These are phyloP conservation scores for Anoplophora glabripennis DNA, from an alignment of 1,140 invertebrate genomes.

Conservation along the genomic window DNA sequence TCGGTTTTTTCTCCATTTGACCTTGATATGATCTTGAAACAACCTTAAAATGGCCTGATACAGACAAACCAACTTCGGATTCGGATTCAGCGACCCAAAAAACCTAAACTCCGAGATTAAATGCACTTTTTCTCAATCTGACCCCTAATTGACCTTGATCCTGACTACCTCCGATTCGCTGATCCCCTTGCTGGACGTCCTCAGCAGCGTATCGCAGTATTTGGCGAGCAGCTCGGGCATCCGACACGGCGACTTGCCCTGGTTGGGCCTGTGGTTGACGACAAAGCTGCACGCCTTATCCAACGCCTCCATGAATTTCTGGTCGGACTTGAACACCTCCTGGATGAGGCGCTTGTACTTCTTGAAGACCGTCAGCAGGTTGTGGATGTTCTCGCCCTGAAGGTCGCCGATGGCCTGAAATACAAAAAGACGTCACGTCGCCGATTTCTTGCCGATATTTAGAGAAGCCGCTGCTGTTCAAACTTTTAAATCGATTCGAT, in stretches of 20 bases:
- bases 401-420: conserved; percentile 62
- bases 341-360: conserved; percentile 85
- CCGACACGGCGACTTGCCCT: conserved; percentile 68
- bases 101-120: too few species aligned
- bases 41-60: too few species aligned
- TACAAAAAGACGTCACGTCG: too few species aligned
- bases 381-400: conserved; percentile 78
- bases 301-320: conserved; percentile 89
- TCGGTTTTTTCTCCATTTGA: too few species aligned
- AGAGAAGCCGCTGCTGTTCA: too few species aligned
- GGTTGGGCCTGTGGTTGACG: conserved; percentile 76
- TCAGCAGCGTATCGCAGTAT: conserved; percentile 94
- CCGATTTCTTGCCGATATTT: too few species aligned
- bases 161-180: conserved; percentile 74
- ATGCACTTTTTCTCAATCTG: too few species aligned
- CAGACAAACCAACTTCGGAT: too few species aligned
- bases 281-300: conserved; percentile 90
- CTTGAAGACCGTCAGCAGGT: conserved; percentile 84
- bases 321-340: conserved; percentile 86
- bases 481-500: too few species aligned
- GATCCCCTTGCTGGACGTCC: conserved; percentile 86
- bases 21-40: too few species aligned
- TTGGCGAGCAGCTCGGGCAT: conserved; percentile 86
- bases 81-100: too few species aligned
- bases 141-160: too few species aligned